These are phyloP conservation scores for Morone saxatilis DNA, from an alignment of 2,113 vertebrate species.

Conservation along the genomic window DNA sequence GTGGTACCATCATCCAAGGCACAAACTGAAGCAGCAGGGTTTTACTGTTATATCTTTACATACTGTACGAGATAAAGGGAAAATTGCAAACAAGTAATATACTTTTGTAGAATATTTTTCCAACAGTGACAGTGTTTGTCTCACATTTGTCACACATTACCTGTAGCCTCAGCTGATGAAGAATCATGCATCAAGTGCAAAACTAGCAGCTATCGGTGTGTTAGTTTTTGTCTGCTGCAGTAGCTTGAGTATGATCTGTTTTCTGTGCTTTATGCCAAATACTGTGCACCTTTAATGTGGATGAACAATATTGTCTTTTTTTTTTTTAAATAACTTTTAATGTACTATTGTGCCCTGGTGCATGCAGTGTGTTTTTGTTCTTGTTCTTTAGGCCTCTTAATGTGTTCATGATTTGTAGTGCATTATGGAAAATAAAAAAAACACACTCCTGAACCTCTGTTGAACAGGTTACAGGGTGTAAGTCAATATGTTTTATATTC, in stretches of 20 bases:
- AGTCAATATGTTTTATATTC: slow-evolving; percentile 39
- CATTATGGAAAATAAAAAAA: slow-evolving; percentile 77
- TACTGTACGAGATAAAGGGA: slow-evolving; percentile 57
- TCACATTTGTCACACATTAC: slow-evolving; percentile 51
- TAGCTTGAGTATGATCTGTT: slow-evolving; percentile 67
- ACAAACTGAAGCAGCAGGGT: slow-evolving; percentile 51
- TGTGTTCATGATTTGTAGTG: slow-evolving; percentile 84
- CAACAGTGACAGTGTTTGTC: slow-evolving; percentile 65
- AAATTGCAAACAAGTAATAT: slow-evolving; percentile 59
- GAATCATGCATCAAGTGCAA: slow-evolving; percentile 71
- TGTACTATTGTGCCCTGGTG: slow-evolving; percentile 78
- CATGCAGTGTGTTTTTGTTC: slow-evolving; percentile 81
- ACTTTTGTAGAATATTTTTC: slow-evolving; percentile 86
- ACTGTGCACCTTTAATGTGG: slow-evolving; percentile 81
- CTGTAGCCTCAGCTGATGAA: slow-evolving; percentile 73
- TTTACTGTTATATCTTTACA: slow-evolving; percentile 52
- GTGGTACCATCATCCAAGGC: slow-evolving; percentile 45
- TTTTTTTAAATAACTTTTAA: slow-evolving; percentile 72
- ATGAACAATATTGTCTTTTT: slow-evolving; percentile 73
- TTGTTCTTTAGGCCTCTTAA: slow-evolving; percentile 76
- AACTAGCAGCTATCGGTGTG: slow-evolving; percentile 64
- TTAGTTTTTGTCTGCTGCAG: slow-evolving; percentile 61
- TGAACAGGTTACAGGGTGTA: slow-evolving; percentile 32
- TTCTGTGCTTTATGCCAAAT: slow-evolving; percentile 85
- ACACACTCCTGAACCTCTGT: slow-evolving; percentile 31